Percentiles rank a stretch among this genome's conserved stretches.
Evolutionary conservation across 2,113 vertebrate genomes (phyloP).

Genomic region (Parotia lawesii): DNA sequence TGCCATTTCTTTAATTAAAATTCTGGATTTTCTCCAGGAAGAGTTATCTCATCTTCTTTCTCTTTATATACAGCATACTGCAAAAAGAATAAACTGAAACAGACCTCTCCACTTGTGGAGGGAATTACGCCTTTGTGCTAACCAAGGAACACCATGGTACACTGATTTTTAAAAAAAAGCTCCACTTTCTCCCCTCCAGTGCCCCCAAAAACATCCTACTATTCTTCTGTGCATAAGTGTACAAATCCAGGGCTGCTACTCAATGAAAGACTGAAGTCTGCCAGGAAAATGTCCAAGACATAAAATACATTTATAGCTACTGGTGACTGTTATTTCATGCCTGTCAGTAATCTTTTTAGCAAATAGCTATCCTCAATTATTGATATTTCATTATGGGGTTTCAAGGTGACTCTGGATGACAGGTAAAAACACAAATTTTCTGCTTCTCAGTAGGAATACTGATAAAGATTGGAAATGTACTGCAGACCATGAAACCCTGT

Average conservation of each 20-base stretch:
- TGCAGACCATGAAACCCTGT: neutral
- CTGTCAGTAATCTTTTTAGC: neutral
- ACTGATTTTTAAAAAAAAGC: neutral
- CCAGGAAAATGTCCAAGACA: constrained; percentile 10
- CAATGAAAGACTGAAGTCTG: neutral
- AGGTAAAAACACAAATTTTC: neutral
- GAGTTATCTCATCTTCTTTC: neutral
- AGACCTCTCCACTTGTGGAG: neutral
- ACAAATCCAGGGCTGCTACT: neutral
- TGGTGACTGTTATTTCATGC: neutral
- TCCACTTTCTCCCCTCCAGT: neutral
- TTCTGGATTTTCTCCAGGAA: constrained; percentile 17
- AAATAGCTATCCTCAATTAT: neutral
- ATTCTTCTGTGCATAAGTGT: neutral
- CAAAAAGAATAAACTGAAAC: neutral
- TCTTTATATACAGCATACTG: neutral
- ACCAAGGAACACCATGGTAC: neutral
- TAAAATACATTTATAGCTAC: neutral
- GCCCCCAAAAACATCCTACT: neutral
- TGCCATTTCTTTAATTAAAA: constrained; percentile 14
- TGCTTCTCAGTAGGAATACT: neutral
- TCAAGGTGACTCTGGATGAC: neutral
- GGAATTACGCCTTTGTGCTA: neutral
- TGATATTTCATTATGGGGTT: neutral
- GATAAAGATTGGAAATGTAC: neutral